These are phyloP conservation scores for Ctenopoma kingsleyae DNA, from an alignment of 2,797 vertebrate species.

Conservation along the genomic window DNA sequence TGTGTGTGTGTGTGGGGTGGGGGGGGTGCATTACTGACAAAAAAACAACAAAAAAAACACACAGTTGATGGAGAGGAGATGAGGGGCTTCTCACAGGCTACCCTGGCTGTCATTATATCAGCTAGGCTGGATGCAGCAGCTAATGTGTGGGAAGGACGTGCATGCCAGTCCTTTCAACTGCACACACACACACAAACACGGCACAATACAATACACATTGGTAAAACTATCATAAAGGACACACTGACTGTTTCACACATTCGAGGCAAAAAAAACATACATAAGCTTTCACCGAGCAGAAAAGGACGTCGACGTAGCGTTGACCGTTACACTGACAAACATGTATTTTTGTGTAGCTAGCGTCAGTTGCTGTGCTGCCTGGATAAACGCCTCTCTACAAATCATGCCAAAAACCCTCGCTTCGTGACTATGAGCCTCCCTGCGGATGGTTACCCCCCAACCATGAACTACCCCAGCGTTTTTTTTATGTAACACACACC, in stretches of 20 bases:
- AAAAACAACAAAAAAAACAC: not conserved
- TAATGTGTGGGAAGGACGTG: conserved; percentile 67
- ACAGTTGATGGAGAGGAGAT: conserved; percentile 32
- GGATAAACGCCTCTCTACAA: conserved; percentile 34
- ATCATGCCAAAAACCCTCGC: conserved; percentile 12
- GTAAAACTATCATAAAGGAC: too few relatives aligned
- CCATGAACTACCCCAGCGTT: not conserved
- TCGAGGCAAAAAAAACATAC: conserved; percentile 3
- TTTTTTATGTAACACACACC: not conserved
- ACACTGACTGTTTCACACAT: not conserved
- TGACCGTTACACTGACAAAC: too few relatives aligned
- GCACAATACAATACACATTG: not conserved
- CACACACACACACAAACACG: conserved; percentile 11
- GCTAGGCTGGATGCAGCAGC: conserved; percentile 57
- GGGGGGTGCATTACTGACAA: conserved; percentile 14
- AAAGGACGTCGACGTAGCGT: not conserved
- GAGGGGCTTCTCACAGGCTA: conserved; percentile 31
- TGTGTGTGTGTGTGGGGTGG: too few relatives aligned
- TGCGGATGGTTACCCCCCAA: conserved; percentile 28
- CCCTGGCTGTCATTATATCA: conserved; percentile 44
- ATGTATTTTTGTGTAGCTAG: conserved; percentile 1
- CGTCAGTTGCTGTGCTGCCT: conserved; percentile 1
- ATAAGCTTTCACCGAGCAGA: not conserved
- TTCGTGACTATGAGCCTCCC: conserved; percentile 64
- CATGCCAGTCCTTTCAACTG: conserved; percentile 41